Evolutionary conservation across 2,888 invertebrate species (phyloP), one percentile per base, ranked within the genome.

Genomic region (Emmelina monodactyla): DNA sequence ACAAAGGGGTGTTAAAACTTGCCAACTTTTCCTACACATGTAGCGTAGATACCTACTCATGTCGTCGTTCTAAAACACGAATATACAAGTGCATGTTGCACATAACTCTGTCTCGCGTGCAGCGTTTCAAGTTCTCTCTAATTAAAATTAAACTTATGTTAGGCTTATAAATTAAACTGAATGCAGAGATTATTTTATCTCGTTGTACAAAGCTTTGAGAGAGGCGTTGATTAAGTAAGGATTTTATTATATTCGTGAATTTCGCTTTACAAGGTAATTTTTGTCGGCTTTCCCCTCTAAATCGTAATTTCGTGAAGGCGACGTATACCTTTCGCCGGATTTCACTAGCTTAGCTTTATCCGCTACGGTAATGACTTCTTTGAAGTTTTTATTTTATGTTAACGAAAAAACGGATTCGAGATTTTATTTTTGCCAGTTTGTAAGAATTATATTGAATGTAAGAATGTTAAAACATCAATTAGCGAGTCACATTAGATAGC

Each of bases 91-190:
- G 25, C 25, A 25, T 11, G n/a, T 11, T 3, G 25, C 11, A 25
- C 25, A 25, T 25, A 4, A 10, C n/a, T 25, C 25, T 7, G 25
- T 7, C 4, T 25, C 9, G 25, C 25, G 25, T 10, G 5, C 22
- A 13, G 14, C 28, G 19, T n/a, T 35, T 35, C 31, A 33, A 40
- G 37, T 40, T 37, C 34, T 33, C 33, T 35, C 34, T 40, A 43
- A 43, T 43, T 43, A 43, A 43, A 40, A 43, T 39, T 37, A 43
- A 43, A 43, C 42, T 40, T 28, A 32, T 38, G 37, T 43, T 37
- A 40, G 32, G 34, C 30, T 40, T 32, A 29, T 29, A 29, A 29
- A 29, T 29, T 29, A 29, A 13, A 25, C 25, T 25, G 25, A 25
- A 25, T 25, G 11, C 25, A 25, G 25, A 25, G 25, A 25, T 25